Base-by-base conservation (phyloP, 64 coral and sea anemone species). In the Stichodactyla mertensii region DNA sequence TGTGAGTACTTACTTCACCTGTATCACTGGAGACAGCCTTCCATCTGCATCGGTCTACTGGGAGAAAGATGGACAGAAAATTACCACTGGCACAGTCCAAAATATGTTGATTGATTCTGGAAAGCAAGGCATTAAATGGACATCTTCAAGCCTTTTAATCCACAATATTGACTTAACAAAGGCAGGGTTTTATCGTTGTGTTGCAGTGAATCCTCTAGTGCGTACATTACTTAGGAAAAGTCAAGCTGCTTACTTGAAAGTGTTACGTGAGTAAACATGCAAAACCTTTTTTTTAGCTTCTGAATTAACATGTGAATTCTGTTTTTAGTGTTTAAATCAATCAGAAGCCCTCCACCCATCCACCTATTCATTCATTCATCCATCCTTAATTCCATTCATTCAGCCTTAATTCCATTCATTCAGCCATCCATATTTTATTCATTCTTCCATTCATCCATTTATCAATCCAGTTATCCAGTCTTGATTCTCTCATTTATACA, bases 151-250 rank as follows among this genome's bases (percentile, higher is more conserved):
- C 36, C 71, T 98, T 14, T 78, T 77, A 10, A 70, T 98, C 69
- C 85, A 66, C 54, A 98, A 91, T 45, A 61, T 98, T 64, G 69
- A 86, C 51, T 91, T 98, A 78, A 31, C 71, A 7, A 87, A 87
- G 89, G 90, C 90, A 31, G 96, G 96, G n/a, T 87, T 69, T 55
- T 98, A 98, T 70, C 82, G 92, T 69, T 98, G 93, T 90, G 92
- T 98, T 31, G 96, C 96, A 28, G 62, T 85, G n/a, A 98, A 98
- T 71, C 90, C 92, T 7, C 55, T 98, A 7, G 55, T 90, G 4
- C 88, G 82, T 6, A 16, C 79, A 71, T 55, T 79, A 55, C 81
- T 16, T 54, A 89, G 84, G 71, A 88, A 66, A 62, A 98, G 96
- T 22, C 12, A 84, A 9, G 82, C 59, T 61, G 96, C 85, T 16